A percentile compares a stretch with the other conserved stretches of the same genome.
phyloP scores from a whole-genome alignment of 2,888 invertebrate genomes.

The Lithophane leautieri region DNA sequence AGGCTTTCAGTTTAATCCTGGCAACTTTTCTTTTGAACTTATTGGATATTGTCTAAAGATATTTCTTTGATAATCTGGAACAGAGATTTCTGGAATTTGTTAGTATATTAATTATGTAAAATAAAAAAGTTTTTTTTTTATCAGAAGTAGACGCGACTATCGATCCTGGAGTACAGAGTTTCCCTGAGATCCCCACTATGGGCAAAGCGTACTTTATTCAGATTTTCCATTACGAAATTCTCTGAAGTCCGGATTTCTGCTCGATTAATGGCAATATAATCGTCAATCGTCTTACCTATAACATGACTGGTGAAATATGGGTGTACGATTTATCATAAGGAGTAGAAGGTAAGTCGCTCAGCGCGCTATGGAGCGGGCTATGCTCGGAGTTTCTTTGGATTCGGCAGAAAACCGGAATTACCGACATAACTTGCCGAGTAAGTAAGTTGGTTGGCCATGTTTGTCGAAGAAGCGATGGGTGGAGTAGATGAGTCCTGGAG shows the following conservation, averaged over 20 bases:
- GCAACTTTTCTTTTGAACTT: slow-evolving; percentile 40
- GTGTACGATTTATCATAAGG: not conserved
- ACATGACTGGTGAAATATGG: not conserved
- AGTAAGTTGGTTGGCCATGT: not conserved
- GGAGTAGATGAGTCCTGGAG: not conserved
- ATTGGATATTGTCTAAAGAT: slow-evolving; percentile 39
- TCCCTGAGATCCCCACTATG: not conserved
- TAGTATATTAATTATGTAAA: not conserved
- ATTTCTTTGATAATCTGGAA: not conserved
- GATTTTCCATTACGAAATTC: not conserved
- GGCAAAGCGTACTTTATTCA: not conserved
- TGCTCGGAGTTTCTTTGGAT: not conserved
- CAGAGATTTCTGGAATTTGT: not conserved
- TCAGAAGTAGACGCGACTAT: not conserved
- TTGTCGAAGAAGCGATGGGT: not conserved
- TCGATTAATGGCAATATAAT: not conserved
- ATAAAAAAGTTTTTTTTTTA: not conserved
- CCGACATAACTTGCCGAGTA: not conserved
- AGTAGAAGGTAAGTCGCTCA: not conserved
- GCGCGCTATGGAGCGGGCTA: not conserved
- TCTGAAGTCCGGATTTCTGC: not conserved
- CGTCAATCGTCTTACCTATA: too few species aligned
- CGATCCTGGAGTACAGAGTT: not conserved
- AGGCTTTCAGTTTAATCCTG: slow-evolving; percentile 41
- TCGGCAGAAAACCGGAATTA: not conserved